These are phyloP conservation scores for Megalops atlanticus DNA, from an alignment of 2,113 vertebrate species.

Conservation along the genomic window DNA sequence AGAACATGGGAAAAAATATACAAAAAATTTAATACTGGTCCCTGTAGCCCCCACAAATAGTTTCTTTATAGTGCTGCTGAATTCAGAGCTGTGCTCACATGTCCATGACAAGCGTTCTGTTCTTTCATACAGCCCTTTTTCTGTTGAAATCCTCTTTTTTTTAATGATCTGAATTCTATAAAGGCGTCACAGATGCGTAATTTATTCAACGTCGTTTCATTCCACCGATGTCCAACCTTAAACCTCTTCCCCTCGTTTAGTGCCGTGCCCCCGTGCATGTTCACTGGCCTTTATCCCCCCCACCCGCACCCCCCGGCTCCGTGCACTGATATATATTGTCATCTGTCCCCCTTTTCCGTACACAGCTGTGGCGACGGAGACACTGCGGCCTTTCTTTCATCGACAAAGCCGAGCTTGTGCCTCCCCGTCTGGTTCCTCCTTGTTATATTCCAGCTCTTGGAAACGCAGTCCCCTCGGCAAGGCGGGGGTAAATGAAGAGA, in stretches of 20 bases:
- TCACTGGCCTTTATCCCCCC: not conserved
- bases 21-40: constrained; percentile 22
- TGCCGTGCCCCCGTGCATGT: not conserved
- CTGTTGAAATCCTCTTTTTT: not conserved
- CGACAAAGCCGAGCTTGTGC: constrained; percentile 61
- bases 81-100: not conserved
- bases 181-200: constrained; percentile 5
- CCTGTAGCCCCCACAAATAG: constrained; percentile 18
- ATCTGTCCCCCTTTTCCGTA: constrained; percentile 35
- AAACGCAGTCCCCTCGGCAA: constrained; percentile 51
- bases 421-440: constrained; percentile 29
- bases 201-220: not conserved
- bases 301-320: no score
- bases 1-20: not conserved
- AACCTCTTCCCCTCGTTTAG: not conserved
- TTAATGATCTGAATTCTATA: not conserved
- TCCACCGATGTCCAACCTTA: not conserved
- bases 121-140: not conserved
- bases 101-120: not conserved
- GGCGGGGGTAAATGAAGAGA: constrained; percentile 73
- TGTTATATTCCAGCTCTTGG: constrained; percentile 49
- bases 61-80: not conserved
- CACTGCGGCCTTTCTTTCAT: constrained; percentile 44
- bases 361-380: constrained; percentile 36
- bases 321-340: constrained; percentile 29